Evolutionary conservation across 2,113 vertebrate genomes (phyloP).

Genomic region (Cheirogaleus medius): DNA sequence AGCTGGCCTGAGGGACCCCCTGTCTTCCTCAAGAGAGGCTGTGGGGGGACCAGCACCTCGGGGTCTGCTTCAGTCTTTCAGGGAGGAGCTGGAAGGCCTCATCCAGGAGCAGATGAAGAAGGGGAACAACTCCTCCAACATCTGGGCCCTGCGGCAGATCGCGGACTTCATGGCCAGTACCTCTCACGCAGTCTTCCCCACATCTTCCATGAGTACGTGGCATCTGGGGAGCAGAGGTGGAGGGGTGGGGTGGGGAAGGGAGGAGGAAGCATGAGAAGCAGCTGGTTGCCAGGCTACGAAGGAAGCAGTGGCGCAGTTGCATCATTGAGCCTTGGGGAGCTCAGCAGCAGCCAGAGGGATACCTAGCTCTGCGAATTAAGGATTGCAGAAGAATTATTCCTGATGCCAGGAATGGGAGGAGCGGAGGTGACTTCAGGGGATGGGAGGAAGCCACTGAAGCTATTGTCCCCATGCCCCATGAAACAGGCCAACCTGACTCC

Average conservation of each 20-base stretch:
- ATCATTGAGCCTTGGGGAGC: neutral
- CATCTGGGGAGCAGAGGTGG: slow-evolving; percentile 16
- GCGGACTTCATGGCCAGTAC: slow-evolving; percentile 97
- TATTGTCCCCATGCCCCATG: neutral
- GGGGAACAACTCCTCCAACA: slow-evolving; percentile 95
- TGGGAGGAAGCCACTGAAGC: neutral
- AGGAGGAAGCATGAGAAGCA: neutral
- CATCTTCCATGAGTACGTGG: slow-evolving; percentile 92
- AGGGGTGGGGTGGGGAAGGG: neutral
- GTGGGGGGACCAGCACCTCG: neutral
- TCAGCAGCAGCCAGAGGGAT: slow-evolving; percentile 1
- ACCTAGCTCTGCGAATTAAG: neutral
- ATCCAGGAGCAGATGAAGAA: slow-evolving; percentile 99
- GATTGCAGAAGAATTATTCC: neutral
- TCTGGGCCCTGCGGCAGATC: slow-evolving; percentile 97
- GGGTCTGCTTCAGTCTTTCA: slow-evolving; percentile 89
- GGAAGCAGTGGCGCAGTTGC: neutral
- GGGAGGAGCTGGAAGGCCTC: slow-evolving; percentile 97
- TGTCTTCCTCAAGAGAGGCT: neutral
- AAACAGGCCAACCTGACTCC: neutral
- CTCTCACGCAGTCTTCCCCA: slow-evolving; percentile 90
- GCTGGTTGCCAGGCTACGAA: slow-evolving; percentile 53
- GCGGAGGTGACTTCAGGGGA: neutral
- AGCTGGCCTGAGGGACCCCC: neutral
- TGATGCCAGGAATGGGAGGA: neutral